A percentile compares a stretch with the other conserved stretches of the same genome.
These are phyloP conservation scores for Andrena minutula DNA, from an alignment of 2,888 invertebrate genomes.

Conservation along the genomic window DNA sequence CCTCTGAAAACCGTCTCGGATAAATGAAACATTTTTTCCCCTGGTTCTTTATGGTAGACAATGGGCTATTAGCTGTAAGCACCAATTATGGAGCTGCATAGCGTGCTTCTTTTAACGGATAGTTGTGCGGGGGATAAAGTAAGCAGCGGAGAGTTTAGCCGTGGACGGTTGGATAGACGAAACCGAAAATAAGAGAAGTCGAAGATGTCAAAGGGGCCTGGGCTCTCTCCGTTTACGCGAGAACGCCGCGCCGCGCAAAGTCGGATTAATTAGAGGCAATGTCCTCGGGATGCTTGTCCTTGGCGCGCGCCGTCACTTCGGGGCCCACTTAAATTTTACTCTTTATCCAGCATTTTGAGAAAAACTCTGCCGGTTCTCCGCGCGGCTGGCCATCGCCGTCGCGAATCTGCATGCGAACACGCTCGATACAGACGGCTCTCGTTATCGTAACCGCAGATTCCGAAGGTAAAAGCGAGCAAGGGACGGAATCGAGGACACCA, in stretches of 20 bases:
- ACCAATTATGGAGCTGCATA: constrained; percentile 58
- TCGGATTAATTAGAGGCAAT: constrained; percentile 35
- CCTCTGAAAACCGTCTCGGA: constrained; percentile 48
- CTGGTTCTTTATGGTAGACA: constrained; percentile 61
- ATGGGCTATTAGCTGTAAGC: constrained; percentile 62
- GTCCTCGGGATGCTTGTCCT: constrained; percentile 23
- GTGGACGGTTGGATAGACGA: constrained; percentile 18
- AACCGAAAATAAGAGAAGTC: constrained; percentile 22
- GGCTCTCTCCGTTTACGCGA: background rate
- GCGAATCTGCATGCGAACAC: background rate
- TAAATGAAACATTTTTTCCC: constrained; percentile 61
- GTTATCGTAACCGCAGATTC: background rate
- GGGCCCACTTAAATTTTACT: background rate
- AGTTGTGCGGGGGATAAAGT: constrained; percentile 45
- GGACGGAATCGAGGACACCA: constrained; percentile 22
- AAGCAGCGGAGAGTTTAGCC: constrained; percentile 3
- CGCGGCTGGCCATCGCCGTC: background rate
- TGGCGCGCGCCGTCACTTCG: background rate
- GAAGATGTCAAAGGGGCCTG: background rate
- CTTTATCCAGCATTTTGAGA: background rate
- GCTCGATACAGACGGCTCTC: background rate
- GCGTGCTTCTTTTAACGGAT: constrained; percentile 44
- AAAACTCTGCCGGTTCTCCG: constrained; percentile 13
- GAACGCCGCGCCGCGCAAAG: background rate
- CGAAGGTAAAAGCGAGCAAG: background rate